Conservation (phyloP, 2,797 vertebrate genomes). For the Arctocebus calabarensis region DNA sequence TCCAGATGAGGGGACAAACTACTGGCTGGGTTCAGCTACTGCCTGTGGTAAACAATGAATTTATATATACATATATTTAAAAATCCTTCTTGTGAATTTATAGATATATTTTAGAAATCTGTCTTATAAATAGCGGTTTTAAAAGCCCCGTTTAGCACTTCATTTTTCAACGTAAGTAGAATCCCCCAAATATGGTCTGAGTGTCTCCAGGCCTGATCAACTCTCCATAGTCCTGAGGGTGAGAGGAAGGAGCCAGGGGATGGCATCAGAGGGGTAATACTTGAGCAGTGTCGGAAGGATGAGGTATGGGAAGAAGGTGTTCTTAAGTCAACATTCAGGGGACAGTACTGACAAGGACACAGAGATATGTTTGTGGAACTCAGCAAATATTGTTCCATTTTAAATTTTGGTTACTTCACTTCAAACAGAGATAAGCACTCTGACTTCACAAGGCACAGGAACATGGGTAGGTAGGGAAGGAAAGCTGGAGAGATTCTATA, state of each 20-base stretch:
- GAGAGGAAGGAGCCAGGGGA: background rate
- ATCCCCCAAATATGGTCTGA: background rate
- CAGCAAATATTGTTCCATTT: conserved; percentile 22
- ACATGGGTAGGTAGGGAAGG: background rate
- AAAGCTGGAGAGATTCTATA: background rate
- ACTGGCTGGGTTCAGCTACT: background rate
- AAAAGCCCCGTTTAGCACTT: background rate
- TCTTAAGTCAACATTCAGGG: background rate
- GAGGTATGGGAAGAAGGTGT: background rate
- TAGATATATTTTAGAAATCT: background rate
- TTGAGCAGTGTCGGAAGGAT: background rate
- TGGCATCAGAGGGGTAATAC: background rate
- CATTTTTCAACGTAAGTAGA: background rate
- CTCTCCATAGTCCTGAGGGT: background rate
- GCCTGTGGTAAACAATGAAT: background rate
- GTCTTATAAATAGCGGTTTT: background rate
- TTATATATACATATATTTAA: background rate
- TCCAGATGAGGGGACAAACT: background rate
- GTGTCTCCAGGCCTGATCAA: background rate
- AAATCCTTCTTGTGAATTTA: background rate
- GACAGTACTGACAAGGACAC: background rate
- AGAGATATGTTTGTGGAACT: background rate
- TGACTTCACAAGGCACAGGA: background rate
- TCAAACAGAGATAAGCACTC: background rate
- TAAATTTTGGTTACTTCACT: background rate